Evolutionary conservation across 2,797 vertebrate genomes (phyloP).

Genomic region (Coccyzus lansbergi): DNA sequence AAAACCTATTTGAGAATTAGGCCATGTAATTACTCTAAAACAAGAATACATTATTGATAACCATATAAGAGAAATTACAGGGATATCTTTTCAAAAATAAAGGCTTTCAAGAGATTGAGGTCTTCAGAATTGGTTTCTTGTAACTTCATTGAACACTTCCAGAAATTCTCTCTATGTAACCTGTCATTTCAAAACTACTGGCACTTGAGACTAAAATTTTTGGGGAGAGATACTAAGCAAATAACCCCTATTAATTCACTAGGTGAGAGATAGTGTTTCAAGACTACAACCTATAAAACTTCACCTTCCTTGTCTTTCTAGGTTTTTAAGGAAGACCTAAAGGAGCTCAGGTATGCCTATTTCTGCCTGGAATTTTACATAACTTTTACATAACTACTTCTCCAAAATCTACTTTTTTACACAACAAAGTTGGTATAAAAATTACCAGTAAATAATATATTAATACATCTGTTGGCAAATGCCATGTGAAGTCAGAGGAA

Average conservation of each 20-base stretch:
- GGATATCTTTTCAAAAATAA: neutral
- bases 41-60: neutral
- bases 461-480: neutral
- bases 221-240: neutral
- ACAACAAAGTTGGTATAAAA: neutral
- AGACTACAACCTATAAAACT: neutral
- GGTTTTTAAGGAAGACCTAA: constrained; percentile 88
- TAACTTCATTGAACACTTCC: neutral
- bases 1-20: neutral
- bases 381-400: neutral
- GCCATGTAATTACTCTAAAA: neutral
- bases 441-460: constrained; percentile 26
- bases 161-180: neutral
- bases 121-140: neutral
- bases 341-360: constrained; percentile 81
- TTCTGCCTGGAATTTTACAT: neutral
- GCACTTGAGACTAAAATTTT: neutral
- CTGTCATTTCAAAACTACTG: neutral
- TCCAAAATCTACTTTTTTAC: neutral
- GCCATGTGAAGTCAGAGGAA: neutral
- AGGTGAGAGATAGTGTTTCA: neutral
- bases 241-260: neutral
- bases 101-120: neutral
- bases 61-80: neutral
- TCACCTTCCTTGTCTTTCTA: constrained; percentile 56